A percentile compares a stretch with the other conserved stretches of the same genome.
These are phyloP conservation scores for Gonioctena quinquepunctata DNA, from an alignment of 1,140 invertebrate species.

Conservation along the genomic window DNA sequence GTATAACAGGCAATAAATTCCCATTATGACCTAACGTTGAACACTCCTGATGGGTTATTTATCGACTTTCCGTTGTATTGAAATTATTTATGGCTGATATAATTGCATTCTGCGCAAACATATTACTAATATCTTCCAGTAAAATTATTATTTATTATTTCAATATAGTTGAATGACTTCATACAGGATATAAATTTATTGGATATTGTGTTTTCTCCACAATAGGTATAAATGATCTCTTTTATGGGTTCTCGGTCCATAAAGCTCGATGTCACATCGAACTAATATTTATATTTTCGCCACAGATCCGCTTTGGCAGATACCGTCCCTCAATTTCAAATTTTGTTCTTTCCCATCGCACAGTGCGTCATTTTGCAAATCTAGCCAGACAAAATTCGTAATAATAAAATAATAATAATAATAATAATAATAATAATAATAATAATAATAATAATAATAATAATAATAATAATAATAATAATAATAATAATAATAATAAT, in stretches of 20 bases:
- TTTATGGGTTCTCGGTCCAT: neutral
- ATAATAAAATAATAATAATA: no score
- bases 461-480: no score
- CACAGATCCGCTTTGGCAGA: no score
- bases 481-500: no score
- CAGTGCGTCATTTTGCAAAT: no score
- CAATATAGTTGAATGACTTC: neutral
- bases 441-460: no score
- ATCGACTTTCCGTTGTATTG: neutral
- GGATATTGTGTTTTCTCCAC: neutral
- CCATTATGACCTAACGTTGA: constrained; percentile 1
- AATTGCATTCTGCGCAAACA: neutral
- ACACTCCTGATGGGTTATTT: constrained; percentile 6
- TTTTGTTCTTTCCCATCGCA: no score
- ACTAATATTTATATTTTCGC: no score
- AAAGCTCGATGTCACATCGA: neutral
- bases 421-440: no score
- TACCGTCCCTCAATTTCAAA: no score
- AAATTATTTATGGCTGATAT: neutral
- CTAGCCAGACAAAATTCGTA: no score
- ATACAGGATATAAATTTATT: neutral
- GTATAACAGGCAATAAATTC: neutral
- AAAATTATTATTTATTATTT: neutral
- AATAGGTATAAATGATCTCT: neutral
- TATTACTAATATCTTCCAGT: neutral